Base-by-base conservation (phyloP, 2,113 vertebrate genomes). In the Engystomops pustulosus region DNA sequence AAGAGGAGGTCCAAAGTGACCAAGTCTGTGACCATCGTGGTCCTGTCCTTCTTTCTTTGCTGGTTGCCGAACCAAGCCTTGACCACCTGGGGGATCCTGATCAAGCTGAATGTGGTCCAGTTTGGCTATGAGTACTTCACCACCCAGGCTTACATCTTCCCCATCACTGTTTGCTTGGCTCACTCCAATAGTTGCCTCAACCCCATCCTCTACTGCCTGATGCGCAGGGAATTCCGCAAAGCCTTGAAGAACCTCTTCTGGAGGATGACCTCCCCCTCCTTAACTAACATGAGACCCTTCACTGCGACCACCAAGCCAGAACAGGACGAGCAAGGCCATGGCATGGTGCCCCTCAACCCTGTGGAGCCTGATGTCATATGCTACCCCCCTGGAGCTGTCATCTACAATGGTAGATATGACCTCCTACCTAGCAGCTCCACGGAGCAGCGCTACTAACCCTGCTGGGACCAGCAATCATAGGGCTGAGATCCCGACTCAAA, bases 111-210 rank as follows among this genome's bases (percentile, higher is more conserved):
- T n/a, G 94, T 90, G 3, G 94, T 97, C 20, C 94, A 94, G 81
- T 99, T 98, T 91, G 96, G 93, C 67, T 94, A 94, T 0, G 96
- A 94, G 78, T 99, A 97, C 86, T 99, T 99, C 90, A 88, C 95
- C 83, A 95, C 94, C 44, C 98, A 99, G 83, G 95, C 93, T 10
- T 99, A 98, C 69, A 88, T 96, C 0, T 99, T 99, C 86, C 98
- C 98, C 0, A 91, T 98, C 86, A 97, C 95, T 0, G 96, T 98
- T 81, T 99, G 97, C 89, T 89, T 98, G 87, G 97, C 97, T 0
- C 97, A 99, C 90, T 98, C 95, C 88, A 99, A 98, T 93, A 99
- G 97, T 94, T 98, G 97, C 87, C 93, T 99, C 79, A 99, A 99
- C 85, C 97, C 97, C 4, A 89, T 99, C 69, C 93, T 98, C 68